Evolutionary conservation across 2,113 vertebrate species (phyloP), one percentile per base, ranked within the genome.

Genomic region (Microtus richardsoni): DNA sequence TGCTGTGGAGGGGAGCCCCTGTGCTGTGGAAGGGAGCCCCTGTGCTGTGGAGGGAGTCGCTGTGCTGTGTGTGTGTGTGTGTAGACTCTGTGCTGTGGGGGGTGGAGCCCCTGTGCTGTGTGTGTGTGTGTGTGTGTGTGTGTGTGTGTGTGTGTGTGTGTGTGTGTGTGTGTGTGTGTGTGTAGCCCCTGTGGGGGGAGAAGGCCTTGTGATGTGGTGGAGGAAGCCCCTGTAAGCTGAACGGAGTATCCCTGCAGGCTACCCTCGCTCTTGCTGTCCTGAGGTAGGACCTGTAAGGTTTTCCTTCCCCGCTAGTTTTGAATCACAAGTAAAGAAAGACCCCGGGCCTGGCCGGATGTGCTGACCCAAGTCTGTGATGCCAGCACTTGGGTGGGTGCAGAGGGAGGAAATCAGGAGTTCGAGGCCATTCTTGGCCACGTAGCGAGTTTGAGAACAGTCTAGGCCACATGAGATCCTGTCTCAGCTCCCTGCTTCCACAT

Each of bases 81-180:
- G 52, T 5, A 49, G 49, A 10, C 49, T 11, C 49, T 49, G 49
- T 49, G 49, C 49, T 49, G 49, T 49, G 49, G 49, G 49, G 49
- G 49, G 47, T 3, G 10, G 4, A 13, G 2, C 17, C 54, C 75
- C 4, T 44, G 44, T 5, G 6, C 1, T 47, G 7, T 47, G 47
- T 8, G 44, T 0, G 0, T 0, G 0, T 13, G 41, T 52, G 49
- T 52, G 22, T 6, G 52, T 14, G 14, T 17, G 52, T 54, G 52
- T 54, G 54, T 22, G n/a, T 17, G 49, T 24, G n/a, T n/a, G 41
- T 44, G 41, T 3, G 4, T 44, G 44, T 44, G 44, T 44, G 44
- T 0, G 0, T 13, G 41, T 52, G 49, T 52, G 22, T 6, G 52
- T 14, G 14, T 17, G 52, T 54, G 52, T 54, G 54, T 22, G n/a